A percentile compares a stretch with the other conserved stretches of the same genome.
phyloP scores from a whole-genome alignment of 2,888 invertebrate species.

The Chelonus formosanus region DNA sequence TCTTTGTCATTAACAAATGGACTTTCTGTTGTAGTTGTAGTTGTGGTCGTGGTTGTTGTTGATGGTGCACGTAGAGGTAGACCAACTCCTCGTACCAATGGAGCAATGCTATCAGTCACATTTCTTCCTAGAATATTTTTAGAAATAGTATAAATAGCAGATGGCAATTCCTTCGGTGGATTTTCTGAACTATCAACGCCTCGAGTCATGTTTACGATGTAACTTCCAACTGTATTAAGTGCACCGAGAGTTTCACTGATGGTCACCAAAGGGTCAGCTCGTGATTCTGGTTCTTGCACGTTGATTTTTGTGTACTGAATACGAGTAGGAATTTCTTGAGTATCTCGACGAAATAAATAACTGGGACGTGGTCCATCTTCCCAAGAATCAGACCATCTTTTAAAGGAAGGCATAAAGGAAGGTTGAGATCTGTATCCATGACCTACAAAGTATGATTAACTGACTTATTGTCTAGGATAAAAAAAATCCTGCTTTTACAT shows the following conservation, averaged over 20 bases:
- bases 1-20: slow-evolving; percentile 54
- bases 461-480: no score
- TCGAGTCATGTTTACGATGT: slow-evolving; percentile 83
- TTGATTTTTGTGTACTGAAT: slow-evolving; percentile 47
- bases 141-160: slow-evolving; percentile 81
- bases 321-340: slow-evolving; percentile 48
- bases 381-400: slow-evolving; percentile 52
- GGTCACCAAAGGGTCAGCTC: slow-evolving; percentile 64
- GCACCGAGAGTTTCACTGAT: slow-evolving; percentile 77
- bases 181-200: slow-evolving; percentile 57
- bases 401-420: slow-evolving; percentile 39
- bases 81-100: slow-evolving; percentile 70
- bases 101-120: slow-evolving; percentile 82
- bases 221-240: slow-evolving; percentile 85
- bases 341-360: slow-evolving; percentile 51
- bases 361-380: slow-evolving; percentile 47
- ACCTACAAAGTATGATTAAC: slow-evolving; percentile 25
- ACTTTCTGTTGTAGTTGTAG: slow-evolving; percentile 38
- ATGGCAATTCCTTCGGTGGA: slow-evolving; percentile 71
- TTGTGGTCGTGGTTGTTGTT: slow-evolving; percentile 24
- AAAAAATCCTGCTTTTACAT: no score
- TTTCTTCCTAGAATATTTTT: slow-evolving; percentile 82
- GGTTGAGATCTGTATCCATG: slow-evolving; percentile 44
- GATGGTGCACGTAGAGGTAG: slow-evolving; percentile 56
- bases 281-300: slow-evolving; percentile 37